These are phyloP conservation scores for Melanargia galathea DNA, from an alignment of 2,888 invertebrate genomes.

Conservation along the genomic window DNA sequence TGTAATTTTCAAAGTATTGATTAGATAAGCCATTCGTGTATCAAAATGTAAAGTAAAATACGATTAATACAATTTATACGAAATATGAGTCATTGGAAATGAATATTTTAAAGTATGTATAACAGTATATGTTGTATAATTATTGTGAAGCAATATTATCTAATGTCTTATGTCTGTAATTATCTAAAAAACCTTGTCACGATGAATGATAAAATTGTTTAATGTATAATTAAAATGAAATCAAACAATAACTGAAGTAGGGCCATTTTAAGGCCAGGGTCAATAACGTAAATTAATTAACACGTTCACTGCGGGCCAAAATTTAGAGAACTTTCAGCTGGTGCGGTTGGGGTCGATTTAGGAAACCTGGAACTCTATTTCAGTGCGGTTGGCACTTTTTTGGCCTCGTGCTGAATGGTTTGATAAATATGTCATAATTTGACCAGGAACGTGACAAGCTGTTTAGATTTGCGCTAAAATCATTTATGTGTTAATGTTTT, in stretches of 20 bases:
- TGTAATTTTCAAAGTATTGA: conserved; percentile 35
- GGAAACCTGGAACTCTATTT: too few relatives aligned
- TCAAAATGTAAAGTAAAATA: neutral
- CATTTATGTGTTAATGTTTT: too few relatives aligned
- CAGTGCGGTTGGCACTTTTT: too few relatives aligned
- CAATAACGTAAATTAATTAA: neutral
- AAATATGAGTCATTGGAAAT: neutral
- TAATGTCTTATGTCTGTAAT: too few relatives aligned
- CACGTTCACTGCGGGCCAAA: too few relatives aligned
- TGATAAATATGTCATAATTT: too few relatives aligned
- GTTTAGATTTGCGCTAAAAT: too few relatives aligned
- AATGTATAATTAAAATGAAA: conserved; percentile 10
- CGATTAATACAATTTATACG: neutral
- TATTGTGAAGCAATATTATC: neutral
- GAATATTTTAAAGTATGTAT: neutral
- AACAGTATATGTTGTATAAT: neutral
- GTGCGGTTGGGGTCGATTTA: too few relatives aligned
- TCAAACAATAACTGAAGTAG: neutral
- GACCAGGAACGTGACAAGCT: too few relatives aligned
- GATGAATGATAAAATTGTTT: neutral
- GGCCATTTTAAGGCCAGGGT: neutral
- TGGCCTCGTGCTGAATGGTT: too few relatives aligned
- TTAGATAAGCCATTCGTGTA: conserved; percentile 43
- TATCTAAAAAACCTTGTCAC: conserved; percentile 1
- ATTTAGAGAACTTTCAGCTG: too few relatives aligned